Evolutionary conservation across 2,888 invertebrate genomes (phyloP).

Genomic region (Hydroisotoma schaefferi): DNA sequence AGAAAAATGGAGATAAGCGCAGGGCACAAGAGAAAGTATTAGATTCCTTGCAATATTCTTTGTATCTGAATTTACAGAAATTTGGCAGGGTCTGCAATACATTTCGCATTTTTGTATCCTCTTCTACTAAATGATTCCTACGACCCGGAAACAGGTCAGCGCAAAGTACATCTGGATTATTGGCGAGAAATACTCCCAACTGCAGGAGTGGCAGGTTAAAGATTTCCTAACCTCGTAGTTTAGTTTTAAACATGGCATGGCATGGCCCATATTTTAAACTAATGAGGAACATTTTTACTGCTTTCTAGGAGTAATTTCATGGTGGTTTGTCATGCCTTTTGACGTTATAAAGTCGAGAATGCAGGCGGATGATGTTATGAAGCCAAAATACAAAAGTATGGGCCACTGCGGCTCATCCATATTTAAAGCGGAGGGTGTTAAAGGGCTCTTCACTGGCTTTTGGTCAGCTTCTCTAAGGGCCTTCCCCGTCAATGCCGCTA

Average conservation of each 20-base stretch:
- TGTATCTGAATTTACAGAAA: too few relatives aligned
- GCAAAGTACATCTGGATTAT: not conserved
- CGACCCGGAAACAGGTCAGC: not conserved
- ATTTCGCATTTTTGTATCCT: conserved; percentile 1
- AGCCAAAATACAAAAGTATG: conserved; percentile 59
- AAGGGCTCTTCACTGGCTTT: conserved; percentile 63
- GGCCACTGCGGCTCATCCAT: conserved; percentile 61
- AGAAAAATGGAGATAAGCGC: too few relatives aligned
- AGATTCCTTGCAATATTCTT: too few relatives aligned
- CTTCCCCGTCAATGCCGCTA: conserved; percentile 66
- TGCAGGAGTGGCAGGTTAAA: conserved; percentile 14
- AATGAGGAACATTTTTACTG: not conserved
- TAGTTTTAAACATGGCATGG: too few relatives aligned
- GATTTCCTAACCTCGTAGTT: too few relatives aligned
- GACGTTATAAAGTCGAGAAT: conserved; percentile 71
- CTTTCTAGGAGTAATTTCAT: conserved; percentile 60
- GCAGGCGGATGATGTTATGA: conserved; percentile 61
- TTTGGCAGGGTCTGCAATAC: conserved; percentile 1
- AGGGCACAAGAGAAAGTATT: too few relatives aligned
- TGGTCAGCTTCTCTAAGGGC: conserved; percentile 61
- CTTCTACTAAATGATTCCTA: not conserved
- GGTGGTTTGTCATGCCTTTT: conserved; percentile 66
- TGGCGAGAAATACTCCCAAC: not conserved
- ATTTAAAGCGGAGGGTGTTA: conserved; percentile 58
- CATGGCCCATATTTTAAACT: too few relatives aligned